phyloP scores from a whole-genome alignment of 1,140 invertebrate genomes.

The Bemisia tabaci region DNA sequence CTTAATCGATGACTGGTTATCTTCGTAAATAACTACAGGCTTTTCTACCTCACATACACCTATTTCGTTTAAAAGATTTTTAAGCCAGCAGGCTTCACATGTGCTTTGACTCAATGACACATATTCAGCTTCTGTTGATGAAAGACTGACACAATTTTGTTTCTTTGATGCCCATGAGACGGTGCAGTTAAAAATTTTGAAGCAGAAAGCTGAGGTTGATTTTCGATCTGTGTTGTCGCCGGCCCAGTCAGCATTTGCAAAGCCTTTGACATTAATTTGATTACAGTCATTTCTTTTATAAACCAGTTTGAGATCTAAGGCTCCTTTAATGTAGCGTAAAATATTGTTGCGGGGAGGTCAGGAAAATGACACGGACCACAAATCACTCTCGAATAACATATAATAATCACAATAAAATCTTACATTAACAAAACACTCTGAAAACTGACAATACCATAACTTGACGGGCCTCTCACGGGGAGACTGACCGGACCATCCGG shows the following conservation, averaged over 20 bases:
- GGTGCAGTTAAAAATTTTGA: conserved; percentile 18
- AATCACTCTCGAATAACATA: no score
- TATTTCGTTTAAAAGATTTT: conserved; percentile 22
- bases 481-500: no score
- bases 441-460: no score
- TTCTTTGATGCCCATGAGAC: conserved; percentile 30
- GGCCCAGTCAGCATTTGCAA: conserved; percentile 28
- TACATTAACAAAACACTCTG: no score
- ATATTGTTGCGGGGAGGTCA: no score
- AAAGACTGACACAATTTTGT: conserved; percentile 29
- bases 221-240: conserved; percentile 23
- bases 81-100: conserved; percentile 28
- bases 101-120: conserved; percentile 28
- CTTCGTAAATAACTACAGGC: conserved; percentile 1
- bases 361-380: no score
- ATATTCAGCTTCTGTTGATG: conserved; percentile 34
- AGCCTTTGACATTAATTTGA: not conserved
- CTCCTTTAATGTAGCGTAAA: not conserved
- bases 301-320: not conserved
- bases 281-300: not conserved
- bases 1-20: conserved; percentile 2
- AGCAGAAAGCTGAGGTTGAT: conserved; percentile 23
- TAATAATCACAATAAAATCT: no score
- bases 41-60: not conserved
- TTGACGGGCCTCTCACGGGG: no score